These are phyloP conservation scores for Lichenostomus cassidix DNA, from an alignment of 2,113 vertebrate species.

Conservation along the genomic window DNA sequence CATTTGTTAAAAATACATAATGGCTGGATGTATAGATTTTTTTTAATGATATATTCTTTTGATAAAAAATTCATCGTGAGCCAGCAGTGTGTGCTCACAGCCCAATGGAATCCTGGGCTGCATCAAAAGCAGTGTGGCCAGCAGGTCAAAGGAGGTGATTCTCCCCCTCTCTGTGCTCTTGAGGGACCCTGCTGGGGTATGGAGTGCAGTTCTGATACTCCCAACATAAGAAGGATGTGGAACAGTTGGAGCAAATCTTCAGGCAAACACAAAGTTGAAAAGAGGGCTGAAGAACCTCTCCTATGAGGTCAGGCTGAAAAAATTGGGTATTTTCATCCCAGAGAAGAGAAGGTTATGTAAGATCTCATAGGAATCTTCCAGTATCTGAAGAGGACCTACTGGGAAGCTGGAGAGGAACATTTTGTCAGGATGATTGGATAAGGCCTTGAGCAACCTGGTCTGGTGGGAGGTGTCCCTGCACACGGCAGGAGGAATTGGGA, in stretches of 20 bases:
- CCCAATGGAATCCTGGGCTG: background rate
- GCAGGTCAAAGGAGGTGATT: background rate
- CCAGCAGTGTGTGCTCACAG: background rate
- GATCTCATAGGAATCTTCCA: background rate
- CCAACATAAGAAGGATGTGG: background rate
- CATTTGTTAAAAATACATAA: background rate
- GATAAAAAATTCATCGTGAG: background rate
- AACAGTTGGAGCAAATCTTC: background rate
- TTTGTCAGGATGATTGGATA: background rate
- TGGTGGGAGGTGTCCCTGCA: fast-evolving
- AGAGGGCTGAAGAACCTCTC: background rate
- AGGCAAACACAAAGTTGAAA: fast-evolving
- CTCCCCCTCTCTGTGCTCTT: background rate
- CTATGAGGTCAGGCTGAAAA: background rate
- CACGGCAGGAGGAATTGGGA: background rate
- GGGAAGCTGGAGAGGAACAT: too few species aligned
- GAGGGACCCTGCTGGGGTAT: background rate
- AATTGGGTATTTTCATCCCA: background rate
- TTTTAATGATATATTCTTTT: background rate
- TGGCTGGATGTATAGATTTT: background rate
- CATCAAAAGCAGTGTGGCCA: background rate
- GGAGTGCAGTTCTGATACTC: background rate
- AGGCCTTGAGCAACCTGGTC: background rate
- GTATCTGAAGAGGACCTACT: too few species aligned
- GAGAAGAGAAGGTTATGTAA: background rate